These are phyloP conservation scores for Microctenopoma steveboyesi DNA, from an alignment of 2,797 vertebrate species.

Conservation along the genomic window DNA sequence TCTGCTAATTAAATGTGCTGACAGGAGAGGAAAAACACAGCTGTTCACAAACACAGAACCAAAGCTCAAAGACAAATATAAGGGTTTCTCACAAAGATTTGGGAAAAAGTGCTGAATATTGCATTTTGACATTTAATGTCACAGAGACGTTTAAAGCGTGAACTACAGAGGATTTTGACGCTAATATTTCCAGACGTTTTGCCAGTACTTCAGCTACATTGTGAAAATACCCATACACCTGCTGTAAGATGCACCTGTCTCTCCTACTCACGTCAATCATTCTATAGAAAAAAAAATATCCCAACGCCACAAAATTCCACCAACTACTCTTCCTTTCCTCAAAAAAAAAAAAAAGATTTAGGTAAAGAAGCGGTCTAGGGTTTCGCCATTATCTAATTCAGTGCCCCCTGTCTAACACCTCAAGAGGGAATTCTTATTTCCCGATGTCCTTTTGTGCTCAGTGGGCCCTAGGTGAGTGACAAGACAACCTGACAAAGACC, in stretches of 20 bases:
- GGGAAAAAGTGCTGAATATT: not conserved
- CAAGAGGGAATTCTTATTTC: slow-evolving; percentile 72
- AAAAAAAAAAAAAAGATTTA: slow-evolving; percentile 43
- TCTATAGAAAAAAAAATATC: not conserved
- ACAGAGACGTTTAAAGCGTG: too few species aligned
- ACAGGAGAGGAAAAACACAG: slow-evolving; percentile 48
- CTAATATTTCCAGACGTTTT: not conserved
- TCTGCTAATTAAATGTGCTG: slow-evolving; percentile 67
- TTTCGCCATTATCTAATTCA: slow-evolving; percentile 78
- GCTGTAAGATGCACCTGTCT: slow-evolving; percentile 65
- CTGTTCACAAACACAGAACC: slow-evolving; percentile 25
- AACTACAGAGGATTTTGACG: not conserved
- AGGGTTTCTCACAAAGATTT: slow-evolving; percentile 32
- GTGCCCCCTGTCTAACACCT: slow-evolving; percentile 67
- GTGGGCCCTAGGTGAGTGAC: slow-evolving; percentile 71
- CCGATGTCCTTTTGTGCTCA: slow-evolving; percentile 66
- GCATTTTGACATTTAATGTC: not conserved
- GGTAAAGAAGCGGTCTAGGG: slow-evolving; percentile 49
- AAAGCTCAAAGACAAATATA: slow-evolving; percentile 4
- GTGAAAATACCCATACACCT: slow-evolving; percentile 36
- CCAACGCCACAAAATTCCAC: slow-evolving; percentile 16
- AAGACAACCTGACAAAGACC: slow-evolving; percentile 61
- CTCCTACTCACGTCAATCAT: slow-evolving; percentile 6
- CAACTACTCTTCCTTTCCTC: slow-evolving; percentile 36
- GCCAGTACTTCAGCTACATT: not conserved